A percentile compares a stretch with the other conserved stretches of the same genome.
phyloP scores from a whole-genome alignment of 2,797 vertebrate genomes.

The Gambelia wislizenii region DNA sequence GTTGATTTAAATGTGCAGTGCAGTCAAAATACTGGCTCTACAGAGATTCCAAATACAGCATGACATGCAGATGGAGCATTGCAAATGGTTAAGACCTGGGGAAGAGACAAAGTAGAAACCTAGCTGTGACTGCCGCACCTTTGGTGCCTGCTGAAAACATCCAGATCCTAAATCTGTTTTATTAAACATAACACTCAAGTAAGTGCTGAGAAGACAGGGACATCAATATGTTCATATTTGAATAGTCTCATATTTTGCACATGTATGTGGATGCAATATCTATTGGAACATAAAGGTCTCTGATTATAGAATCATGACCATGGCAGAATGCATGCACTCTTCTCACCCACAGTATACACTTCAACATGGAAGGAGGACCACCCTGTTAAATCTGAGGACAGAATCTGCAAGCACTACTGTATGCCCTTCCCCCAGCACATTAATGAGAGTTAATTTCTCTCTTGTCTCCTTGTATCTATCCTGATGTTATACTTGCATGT shows the following conservation, averaged over 20 bases:
- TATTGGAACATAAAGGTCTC: too few species aligned
- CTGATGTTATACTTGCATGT: slow-evolving; percentile 1
- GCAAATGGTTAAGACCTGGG: neutral
- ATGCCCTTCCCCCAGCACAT: neutral
- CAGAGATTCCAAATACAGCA: neutral
- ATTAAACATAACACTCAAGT: neutral
- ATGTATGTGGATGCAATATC: neutral
- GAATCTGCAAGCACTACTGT: neutral
- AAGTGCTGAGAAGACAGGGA: neutral
- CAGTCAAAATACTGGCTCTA: neutral
- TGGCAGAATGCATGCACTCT: neutral
- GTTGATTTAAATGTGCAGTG: neutral
- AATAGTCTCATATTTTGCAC: neutral
- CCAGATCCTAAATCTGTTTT: neutral
- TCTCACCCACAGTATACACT: neutral
- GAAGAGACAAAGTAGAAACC: neutral
- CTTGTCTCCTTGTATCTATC: slow-evolving; percentile 16
- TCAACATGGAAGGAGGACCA: neutral
- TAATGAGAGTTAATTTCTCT: slow-evolving; percentile 9
- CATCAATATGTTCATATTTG: neutral
- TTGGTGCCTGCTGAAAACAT: neutral
- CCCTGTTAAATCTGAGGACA: neutral
- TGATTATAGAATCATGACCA: neutral
- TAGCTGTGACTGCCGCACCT: neutral
- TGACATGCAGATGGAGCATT: neutral